Evolutionary conservation across 1,140 invertebrate genomes (phyloP).

Genomic region (Euwallacea similis): DNA sequence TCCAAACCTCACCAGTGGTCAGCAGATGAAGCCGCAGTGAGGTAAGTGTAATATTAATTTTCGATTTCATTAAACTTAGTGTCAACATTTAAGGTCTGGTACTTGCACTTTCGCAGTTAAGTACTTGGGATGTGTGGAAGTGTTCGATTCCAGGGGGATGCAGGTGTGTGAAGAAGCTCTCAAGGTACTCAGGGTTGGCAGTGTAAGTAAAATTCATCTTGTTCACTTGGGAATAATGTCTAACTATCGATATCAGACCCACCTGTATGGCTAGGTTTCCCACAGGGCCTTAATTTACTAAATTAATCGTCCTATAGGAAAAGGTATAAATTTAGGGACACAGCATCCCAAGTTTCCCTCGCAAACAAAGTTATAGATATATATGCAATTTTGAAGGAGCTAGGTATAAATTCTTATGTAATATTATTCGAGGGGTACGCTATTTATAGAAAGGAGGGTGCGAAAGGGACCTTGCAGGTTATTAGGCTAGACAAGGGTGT

Average conservation of each 20-base stretch:
- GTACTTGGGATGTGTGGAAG: slow-evolving; percentile 98
- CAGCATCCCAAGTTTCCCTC: slow-evolving; percentile 1
- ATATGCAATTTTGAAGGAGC: neutral
- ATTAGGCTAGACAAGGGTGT: slow-evolving; percentile 16
- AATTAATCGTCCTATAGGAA: neutral
- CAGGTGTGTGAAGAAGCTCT: slow-evolving; percentile 99
- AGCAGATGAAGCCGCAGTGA: slow-evolving; percentile 93
- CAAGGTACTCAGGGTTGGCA: slow-evolving; percentile 84
- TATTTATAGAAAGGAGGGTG: slow-evolving; percentile 5
- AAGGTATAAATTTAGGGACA: neutral
- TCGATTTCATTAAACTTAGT: neutral
- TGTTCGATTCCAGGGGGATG: slow-evolving; percentile 99
- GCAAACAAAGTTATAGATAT: too few species aligned
- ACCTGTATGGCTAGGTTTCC: neutral
- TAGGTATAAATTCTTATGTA: slow-evolving; percentile 12
- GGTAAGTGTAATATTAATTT: slow-evolving; percentile 37
- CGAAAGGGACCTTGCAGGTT: slow-evolving; percentile 23
- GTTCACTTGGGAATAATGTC: too few species aligned
- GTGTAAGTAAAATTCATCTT: slow-evolving; percentile 12
- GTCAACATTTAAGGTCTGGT: slow-evolving; percentile 65
- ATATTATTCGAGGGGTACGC: slow-evolving; percentile 6
- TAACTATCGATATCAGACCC: too few species aligned
- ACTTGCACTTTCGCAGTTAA: slow-evolving; percentile 98
- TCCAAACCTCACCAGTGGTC: slow-evolving; percentile 98
- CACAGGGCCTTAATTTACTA: neutral